Percentiles rank a stretch among this genome's conserved stretches.
Conservation (phyloP, 2,888 invertebrate species). For the Macropis europaea region DNA sequence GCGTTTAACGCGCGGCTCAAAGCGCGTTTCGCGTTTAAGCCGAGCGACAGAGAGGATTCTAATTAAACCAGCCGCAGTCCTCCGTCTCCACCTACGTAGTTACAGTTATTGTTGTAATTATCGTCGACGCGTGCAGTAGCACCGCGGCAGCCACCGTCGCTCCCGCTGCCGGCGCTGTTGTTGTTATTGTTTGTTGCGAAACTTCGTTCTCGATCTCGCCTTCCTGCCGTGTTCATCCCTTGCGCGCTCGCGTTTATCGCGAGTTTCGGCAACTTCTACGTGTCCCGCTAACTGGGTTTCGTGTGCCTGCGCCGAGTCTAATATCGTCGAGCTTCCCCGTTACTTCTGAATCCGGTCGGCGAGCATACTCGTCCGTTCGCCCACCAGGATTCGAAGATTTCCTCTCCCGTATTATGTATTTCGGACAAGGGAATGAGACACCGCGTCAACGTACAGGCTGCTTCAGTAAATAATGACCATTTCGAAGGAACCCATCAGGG, state of each 20-base stretch:
- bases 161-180: slow-evolving; percentile 35
- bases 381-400: no score
- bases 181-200: slow-evolving; percentile 62
- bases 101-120: slow-evolving; percentile 74
- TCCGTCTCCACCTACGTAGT: slow-evolving; percentile 49
- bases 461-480: no score
- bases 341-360: no score
- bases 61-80: slow-evolving; percentile 66
- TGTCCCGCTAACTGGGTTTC: slow-evolving; percentile 62
- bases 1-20: slow-evolving; percentile 43
- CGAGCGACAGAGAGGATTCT: slow-evolving; percentile 70
- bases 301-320: slow-evolving; percentile 30
- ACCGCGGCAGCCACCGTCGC: slow-evolving; percentile 46
- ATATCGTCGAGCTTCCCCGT: no score
- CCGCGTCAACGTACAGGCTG: no score
- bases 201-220: slow-evolving; percentile 57
- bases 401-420: no score
- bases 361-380: no score
- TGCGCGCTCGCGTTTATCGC: slow-evolving; percentile 53
- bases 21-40: slow-evolving; percentile 58
- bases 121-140: slow-evolving; percentile 66
- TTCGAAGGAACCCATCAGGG: no score
- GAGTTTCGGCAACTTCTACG: slow-evolving; percentile 60
- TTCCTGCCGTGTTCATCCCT: slow-evolving; percentile 32
- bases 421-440: no score